Conservation (phyloP, 2,113 vertebrate species). For the Callionymus lyra region DNA sequence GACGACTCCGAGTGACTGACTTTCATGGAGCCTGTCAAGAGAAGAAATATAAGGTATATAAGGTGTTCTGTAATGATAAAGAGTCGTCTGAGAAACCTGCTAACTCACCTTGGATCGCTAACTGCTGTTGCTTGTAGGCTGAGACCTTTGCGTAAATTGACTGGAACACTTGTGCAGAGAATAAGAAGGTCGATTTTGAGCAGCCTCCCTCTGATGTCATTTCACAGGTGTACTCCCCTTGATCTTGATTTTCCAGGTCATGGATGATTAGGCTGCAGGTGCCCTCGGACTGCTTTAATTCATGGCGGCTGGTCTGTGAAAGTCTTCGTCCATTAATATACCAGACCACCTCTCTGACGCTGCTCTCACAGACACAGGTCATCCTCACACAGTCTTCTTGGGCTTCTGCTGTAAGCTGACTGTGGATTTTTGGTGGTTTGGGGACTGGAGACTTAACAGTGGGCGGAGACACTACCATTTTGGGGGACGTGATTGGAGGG, state of each 20-base stretch:
- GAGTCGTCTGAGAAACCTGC: background rate
- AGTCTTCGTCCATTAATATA: slow-evolving; percentile 83
- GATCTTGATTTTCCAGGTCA: slow-evolving; percentile 76
- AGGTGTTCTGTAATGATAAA: background rate
- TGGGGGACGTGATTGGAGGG: slow-evolving; percentile 55
- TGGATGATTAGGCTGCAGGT: slow-evolving; percentile 83
- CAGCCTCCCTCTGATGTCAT: slow-evolving; percentile 79
- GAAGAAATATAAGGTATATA: background rate
- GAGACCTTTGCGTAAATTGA: slow-evolving; percentile 74
- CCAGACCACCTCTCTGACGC: slow-evolving; percentile 81
- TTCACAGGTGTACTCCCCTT: slow-evolving; percentile 91
- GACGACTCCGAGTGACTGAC: slow-evolving; percentile 44
- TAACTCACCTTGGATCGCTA: slow-evolving; percentile 66
- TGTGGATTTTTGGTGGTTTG: slow-evolving; percentile 78
- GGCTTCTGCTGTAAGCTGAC: slow-evolving; percentile 75
- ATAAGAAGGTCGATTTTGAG: slow-evolving; percentile 83
- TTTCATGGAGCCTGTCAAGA: slow-evolving; percentile 47
- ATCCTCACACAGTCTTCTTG: slow-evolving; percentile 77
- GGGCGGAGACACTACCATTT: slow-evolving; percentile 79
- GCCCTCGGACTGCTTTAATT: slow-evolving; percentile 82
- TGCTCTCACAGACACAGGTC: slow-evolving; percentile 82
- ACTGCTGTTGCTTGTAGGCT: slow-evolving; percentile 64
- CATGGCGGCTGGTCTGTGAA: slow-evolving; percentile 77
- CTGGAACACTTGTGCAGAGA: slow-evolving; percentile 84
- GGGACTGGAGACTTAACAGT: slow-evolving; percentile 64